Base-by-base conservation (phyloP, 2,888 invertebrate species). In the Prosapia bicincta region DNA sequence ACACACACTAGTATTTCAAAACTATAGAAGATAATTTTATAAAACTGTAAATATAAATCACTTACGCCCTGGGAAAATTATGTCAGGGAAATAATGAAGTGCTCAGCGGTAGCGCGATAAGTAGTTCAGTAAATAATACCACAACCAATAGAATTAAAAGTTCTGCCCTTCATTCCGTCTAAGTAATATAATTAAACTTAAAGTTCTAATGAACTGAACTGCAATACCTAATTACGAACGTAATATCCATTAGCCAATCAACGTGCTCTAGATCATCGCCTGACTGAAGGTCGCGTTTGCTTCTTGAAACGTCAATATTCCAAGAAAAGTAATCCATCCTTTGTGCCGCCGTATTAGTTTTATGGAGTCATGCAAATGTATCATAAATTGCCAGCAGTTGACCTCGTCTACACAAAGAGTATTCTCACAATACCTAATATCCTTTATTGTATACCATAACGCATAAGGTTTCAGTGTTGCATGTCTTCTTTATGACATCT, bases 301-400 rank as follows among this genome's bases (percentile, higher is more conserved):
- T 38, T 54, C 54, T 54, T 54, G 20, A 38, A 38, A 54, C 54
- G 54, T 54, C 54, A 20, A 54, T 54, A 54, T 54, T 20, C 54
- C 54, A 54, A 54, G 54, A 54, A 54, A 54, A 54, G 54, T 54
- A 54, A 54, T 54, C 54, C 54, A 54, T 54, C 54, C 54, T 54
- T 54, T 54, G 20, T 54, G 54, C 20, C 13, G 1, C 54, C 20
- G 54, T 54, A 20, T 54, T 54, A 54, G n/a, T 54, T 54, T 54
- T 54, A 54, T 54, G 13, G 54, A n/a, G 54, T 54, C 54, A 54
- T 54, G 54, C 54, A 54, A 54, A 54, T 54, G 54, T 54, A 20
- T n/a, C 54, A 20, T 54, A 54, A 54, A 54, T 54, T 20, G 54
- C 54, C 20, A 54, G 20, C n/a, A 20, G 1, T 20, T 54, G 54